phyloP scores from a whole-genome alignment of 2,113 vertebrate genomes.

The Cottus gobio region DNA sequence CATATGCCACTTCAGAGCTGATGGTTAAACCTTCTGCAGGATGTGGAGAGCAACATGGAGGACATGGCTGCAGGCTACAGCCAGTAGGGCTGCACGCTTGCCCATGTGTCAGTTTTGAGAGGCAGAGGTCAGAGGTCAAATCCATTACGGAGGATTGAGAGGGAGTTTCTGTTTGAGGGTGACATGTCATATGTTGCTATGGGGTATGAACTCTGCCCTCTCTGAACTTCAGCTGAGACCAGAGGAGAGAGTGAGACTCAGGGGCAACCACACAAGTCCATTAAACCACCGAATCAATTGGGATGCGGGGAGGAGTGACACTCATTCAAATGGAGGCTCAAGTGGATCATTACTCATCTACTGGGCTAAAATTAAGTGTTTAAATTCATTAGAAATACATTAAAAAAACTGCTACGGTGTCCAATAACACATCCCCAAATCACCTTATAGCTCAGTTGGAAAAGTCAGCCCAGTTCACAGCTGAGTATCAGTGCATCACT shows the following conservation, averaged over 20 bases:
- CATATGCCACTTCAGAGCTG: slow-evolving; percentile 51
- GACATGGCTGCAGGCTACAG: slow-evolving; percentile 59
- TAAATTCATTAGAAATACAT: not conserved
- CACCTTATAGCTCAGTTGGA: not conserved
- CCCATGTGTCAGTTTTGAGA: slow-evolving; percentile 69
- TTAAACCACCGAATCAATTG: slow-evolving; percentile 69
- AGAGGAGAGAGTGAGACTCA: slow-evolving; percentile 56
- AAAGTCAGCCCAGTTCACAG: not conserved
- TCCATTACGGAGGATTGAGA: slow-evolving; percentile 81
- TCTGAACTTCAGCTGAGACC: slow-evolving; percentile 72
- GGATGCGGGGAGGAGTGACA: slow-evolving; percentile 26
- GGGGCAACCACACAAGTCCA: slow-evolving; percentile 45
- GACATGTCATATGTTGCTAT: slow-evolving; percentile 81
- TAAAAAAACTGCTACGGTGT: not conserved
- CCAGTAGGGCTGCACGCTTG: slow-evolving; percentile 62
- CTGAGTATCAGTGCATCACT: not conserved
- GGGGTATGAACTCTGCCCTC: slow-evolving; percentile 76
- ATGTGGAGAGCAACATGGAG: slow-evolving; percentile 22
- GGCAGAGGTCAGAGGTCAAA: slow-evolving; percentile 81
- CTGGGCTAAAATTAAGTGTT: slow-evolving; percentile 3
- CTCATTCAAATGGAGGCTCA: slow-evolving; percentile 23
- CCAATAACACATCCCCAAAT: not conserved
- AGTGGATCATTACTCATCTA: slow-evolving; percentile 46
- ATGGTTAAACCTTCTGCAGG: slow-evolving; percentile 45
- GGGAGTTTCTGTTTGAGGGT: slow-evolving; percentile 73